Base-by-base conservation (phyloP, 2,888 invertebrate species). In the Laspeyria flexula region DNA sequence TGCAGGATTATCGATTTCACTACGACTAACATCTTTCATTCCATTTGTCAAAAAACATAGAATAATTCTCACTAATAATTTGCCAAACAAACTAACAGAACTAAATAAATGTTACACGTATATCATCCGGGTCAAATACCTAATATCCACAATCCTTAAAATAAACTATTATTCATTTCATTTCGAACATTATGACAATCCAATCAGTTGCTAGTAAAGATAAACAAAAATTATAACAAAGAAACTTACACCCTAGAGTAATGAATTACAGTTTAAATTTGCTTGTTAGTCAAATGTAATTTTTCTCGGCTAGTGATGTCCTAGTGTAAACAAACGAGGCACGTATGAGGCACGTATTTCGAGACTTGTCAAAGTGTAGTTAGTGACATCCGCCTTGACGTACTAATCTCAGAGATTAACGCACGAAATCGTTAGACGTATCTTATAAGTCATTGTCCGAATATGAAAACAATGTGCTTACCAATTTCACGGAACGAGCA, bases 371-470 rank as follows among this genome's bases (percentile, higher is more conserved):
- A 85, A 81, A 83, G 78, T 79, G 73, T 80, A 73, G 80, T 81
- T 81, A 67, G 41, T 77, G 85, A 85, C 85, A 79, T 68, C 55
- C 68, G 71, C 71, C 77, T 73, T 83, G 88, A 90, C 82, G 81
- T 71, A 64, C 77, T 90, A 90, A 90, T 87, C 89, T 82, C 38
- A 3, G 58, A 78, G 87, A 83, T 88, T 86, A 89, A 65, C 69
- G 65, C 51, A 70, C 66, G 54, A 66, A 73, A 75, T 74, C 73
- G 74, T 72, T 75, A 79, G 81, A 83, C 81, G 69, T 70, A 73
- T 79, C 75, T 74, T 65, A 70, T 85, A 78, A 74, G 71, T 85
- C 83, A 77, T 82, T 82, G 83, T 82, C 81, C 55, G 57, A 71
- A 67, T 66, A 67, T 60, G 66, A 76, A 74, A 75, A 77, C 68